Percentiles rank a stretch among this genome's conserved stretches.
Evolutionary conservation across 2,797 vertebrate genomes (phyloP).

Genomic region (Sibirionetta formosa): DNA sequence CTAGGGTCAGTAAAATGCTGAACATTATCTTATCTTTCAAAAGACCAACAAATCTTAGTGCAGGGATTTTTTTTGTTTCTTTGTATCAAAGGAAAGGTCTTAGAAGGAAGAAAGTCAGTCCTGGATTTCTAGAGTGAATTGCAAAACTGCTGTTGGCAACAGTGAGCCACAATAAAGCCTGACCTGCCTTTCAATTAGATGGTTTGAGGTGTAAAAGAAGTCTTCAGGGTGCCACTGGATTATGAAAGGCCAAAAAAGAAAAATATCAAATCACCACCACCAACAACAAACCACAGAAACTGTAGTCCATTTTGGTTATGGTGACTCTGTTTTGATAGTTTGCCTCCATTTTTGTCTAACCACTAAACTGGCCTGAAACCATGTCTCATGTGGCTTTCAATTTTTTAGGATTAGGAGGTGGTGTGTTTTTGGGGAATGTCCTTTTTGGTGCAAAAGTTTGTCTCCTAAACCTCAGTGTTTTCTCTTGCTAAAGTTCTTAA

Average conservation of each 20-base stretch:
- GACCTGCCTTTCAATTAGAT: background rate
- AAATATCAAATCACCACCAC: background rate
- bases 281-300: background rate
- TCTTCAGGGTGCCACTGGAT: background rate
- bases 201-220: background rate
- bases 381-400: accelerated
- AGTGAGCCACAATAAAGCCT: background rate
- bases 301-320: background rate
- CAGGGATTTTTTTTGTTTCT: background rate
- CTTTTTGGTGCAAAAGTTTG: background rate
- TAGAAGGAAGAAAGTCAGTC: background rate
- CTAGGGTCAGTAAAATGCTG: background rate
- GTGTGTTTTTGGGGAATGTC: background rate
- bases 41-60: background rate
- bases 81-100: background rate
- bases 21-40: background rate
- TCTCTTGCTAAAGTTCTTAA: background rate
- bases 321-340: background rate
- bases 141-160: background rate
- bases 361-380: background rate
- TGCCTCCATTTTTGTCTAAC: background rate
- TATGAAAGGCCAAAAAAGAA: background rate
- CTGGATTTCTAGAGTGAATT: background rate
- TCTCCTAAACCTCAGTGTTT: background rate
- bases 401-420: background rate